A percentile compares a stretch with the other conserved stretches of the same genome.
These are phyloP conservation scores for Silurus asotus DNA, from an alignment of 2,113 vertebrate genomes.

Conservation along the genomic window DNA sequence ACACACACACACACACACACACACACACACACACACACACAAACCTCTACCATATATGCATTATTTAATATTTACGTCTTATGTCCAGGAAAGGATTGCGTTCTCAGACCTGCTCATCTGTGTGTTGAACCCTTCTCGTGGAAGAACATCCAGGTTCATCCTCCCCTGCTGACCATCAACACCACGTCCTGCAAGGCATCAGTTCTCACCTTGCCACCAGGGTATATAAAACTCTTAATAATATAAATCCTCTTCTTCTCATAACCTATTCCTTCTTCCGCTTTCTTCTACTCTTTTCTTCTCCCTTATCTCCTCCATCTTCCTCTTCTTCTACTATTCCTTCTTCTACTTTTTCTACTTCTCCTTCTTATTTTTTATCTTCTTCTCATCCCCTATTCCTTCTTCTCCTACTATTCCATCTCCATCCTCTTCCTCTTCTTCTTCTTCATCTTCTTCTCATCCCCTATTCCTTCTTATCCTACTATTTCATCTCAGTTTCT, in stretches of 20 bases:
- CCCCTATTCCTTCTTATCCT: no score
- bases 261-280: no score
- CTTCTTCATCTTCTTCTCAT: no score
- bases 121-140: constrained; percentile 21
- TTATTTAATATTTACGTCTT: neutral
- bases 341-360: no score
- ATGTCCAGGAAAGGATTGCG: neutral
- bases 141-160: constrained; percentile 11
- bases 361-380: no score
- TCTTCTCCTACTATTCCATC: no score
- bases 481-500: no score
- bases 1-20: neutral
- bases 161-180: constrained; percentile 5
- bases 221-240: neutral
- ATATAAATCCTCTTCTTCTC: neutral
- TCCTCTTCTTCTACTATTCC: no score
- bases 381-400: no score
- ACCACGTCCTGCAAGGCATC: constrained; percentile 8
- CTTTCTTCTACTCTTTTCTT: no score
- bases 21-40: neutral
- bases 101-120: neutral
- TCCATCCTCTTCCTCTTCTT: no score
- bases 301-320: no score
- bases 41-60: neutral
- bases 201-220: neutral